These are phyloP conservation scores for Sphyrna mokarran DNA, from an alignment of 2,113 vertebrate genomes.

Conservation along the genomic window DNA sequence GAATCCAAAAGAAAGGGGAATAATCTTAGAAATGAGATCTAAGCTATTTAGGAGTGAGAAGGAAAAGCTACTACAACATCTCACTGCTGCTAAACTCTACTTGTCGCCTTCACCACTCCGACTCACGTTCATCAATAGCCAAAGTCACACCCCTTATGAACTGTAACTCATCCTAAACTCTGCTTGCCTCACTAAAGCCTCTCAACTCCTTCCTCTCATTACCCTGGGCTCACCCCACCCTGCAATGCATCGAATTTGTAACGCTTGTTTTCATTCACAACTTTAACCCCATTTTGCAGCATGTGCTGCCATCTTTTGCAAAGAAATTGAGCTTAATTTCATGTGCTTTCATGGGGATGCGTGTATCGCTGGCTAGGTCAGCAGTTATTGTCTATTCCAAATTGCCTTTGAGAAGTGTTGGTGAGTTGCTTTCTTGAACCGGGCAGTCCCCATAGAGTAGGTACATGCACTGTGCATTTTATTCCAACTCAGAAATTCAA, in stretches of 20 bases:
- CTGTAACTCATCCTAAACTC: not conserved
- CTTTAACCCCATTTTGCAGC: not conserved
- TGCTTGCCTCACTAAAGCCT: not conserved
- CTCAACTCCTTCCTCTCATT: not conserved
- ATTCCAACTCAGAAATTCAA: not conserved
- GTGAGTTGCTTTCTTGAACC: no score
- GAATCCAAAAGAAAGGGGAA: not conserved
- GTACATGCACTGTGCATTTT: no score
- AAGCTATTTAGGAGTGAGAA: not conserved
- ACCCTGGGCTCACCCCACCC: not conserved
- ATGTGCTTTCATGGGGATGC: no score
- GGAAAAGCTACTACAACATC: not conserved
- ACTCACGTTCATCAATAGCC: not conserved
- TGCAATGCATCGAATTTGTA: not conserved
- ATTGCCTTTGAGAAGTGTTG: no score
- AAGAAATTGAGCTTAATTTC: no score
- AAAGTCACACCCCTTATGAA: not conserved
- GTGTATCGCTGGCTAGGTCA: no score
- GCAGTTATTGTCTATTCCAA: no score
- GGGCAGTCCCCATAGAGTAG: no score
- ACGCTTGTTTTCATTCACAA: not conserved
- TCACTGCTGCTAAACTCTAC: not conserved
- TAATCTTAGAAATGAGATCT: not conserved
- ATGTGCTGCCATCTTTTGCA: not conserved
- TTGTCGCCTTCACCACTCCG: not conserved